phyloP scores from a whole-genome alignment of 2,888 invertebrate species.

The Hemaris fuciformis region DNA sequence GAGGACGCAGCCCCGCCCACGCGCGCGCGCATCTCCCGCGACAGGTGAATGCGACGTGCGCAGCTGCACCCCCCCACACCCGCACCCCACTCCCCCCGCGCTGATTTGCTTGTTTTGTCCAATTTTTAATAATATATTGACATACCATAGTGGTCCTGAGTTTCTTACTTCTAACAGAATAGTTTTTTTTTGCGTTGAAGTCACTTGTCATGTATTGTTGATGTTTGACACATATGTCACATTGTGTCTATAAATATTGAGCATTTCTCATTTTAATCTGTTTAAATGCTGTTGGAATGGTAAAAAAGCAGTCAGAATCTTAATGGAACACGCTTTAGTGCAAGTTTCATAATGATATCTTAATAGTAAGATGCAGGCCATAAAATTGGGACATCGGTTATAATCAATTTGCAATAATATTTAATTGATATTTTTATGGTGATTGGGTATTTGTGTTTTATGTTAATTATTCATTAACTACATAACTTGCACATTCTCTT shows the following conservation, averaged over 20 bases:
- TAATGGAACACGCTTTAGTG: no score
- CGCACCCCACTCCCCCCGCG: slow-evolving; percentile 53
- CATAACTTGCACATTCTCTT: no score
- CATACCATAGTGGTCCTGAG: background rate
- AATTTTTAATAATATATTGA: slow-evolving; percentile 1
- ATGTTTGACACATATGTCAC: no score
- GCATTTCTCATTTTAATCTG: no score
- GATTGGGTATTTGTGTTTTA: background rate
- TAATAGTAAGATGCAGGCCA: background rate
- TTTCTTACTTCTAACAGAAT: background rate
- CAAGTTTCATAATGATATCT: background rate
- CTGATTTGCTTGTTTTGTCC: slow-evolving; percentile 46
- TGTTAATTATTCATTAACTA: background rate
- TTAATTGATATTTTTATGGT: background rate
- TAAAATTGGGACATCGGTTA: background rate
- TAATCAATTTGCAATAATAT: background rate
- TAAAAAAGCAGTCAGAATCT: no score
- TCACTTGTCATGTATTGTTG: background rate
- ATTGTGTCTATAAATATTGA: background rate
- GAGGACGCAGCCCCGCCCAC: slow-evolving; percentile 57
- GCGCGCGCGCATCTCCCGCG: slow-evolving; percentile 56
- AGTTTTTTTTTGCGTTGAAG: background rate
- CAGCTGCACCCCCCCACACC: slow-evolving; percentile 58
- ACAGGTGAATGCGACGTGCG: slow-evolving; percentile 76
- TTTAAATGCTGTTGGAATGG: no score